Percentiles rank a stretch among this genome's conserved stretches.
phyloP scores from a whole-genome alignment of 2,888 invertebrate genomes.

The Thysanoteuthis rhombus region DNA sequence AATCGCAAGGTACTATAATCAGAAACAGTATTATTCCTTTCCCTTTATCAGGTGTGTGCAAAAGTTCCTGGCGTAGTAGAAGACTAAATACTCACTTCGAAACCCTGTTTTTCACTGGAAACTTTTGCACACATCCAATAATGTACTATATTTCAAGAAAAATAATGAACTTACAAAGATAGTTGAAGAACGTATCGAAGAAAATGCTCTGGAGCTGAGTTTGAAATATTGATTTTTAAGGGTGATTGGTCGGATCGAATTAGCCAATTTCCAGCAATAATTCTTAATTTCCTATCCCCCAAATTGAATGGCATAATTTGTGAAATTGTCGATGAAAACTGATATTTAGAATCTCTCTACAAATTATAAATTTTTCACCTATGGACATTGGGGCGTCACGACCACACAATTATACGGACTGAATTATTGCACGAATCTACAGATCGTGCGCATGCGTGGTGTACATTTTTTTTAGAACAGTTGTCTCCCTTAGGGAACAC shows the following conservation, averaged over 20 bases:
- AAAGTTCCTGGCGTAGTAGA: too few relatives aligned
- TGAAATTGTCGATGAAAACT: background rate
- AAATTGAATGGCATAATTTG: background rate
- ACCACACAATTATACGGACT: background rate
- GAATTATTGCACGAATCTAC: background rate
- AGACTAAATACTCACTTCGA: too few relatives aligned
- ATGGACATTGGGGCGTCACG: background rate
- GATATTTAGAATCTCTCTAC: background rate
- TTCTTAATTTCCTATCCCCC: background rate
- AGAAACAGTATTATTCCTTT: too few relatives aligned
- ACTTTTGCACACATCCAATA: too few relatives aligned
- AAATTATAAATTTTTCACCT: background rate
- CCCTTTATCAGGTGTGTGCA: too few relatives aligned
- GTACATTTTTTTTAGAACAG: background rate
- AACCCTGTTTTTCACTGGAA: too few relatives aligned
- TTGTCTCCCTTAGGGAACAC: background rate
- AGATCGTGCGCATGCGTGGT: background rate
- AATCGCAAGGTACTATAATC: too few relatives aligned
- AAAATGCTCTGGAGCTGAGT: background rate
- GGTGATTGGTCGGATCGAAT: background rate
- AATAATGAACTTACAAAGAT: background rate
- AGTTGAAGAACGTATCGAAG: background rate
- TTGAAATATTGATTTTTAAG: background rate
- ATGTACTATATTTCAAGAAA: background rate
- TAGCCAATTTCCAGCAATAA: background rate